Evolutionary conservation across 2,888 invertebrate genomes (phyloP).

Genomic region (Drosophila ezoana): DNA sequence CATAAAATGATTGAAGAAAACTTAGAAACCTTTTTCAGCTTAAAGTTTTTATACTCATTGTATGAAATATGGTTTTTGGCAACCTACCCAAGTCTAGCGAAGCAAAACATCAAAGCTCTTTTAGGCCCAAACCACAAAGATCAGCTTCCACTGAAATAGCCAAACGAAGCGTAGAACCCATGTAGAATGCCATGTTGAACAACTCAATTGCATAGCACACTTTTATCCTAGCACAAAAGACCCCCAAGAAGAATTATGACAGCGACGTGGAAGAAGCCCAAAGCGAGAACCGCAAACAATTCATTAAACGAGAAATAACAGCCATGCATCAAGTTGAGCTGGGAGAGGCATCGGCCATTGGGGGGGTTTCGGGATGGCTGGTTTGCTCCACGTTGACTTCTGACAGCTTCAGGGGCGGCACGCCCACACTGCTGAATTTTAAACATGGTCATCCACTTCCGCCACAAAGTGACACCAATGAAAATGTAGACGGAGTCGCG

Average conservation of each 20-base stretch:
- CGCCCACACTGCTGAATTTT: constrained; percentile 50
- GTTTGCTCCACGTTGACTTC: constrained; percentile 44
- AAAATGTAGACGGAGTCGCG: constrained; percentile 52
- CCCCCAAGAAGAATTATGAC: constrained; percentile 54
- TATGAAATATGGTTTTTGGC: neutral
- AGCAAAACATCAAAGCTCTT: constrained; percentile 43
- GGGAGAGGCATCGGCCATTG: constrained; percentile 22
- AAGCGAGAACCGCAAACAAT: constrained; percentile 75
- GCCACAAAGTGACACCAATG: constrained; percentile 83
- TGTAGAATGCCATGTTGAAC: constrained; percentile 75
- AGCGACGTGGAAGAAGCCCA: constrained; percentile 35
- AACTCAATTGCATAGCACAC: constrained; percentile 71
- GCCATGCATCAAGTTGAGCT: constrained; percentile 63
- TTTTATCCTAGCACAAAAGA: constrained; percentile 55
- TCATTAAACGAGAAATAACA: constrained; percentile 76
- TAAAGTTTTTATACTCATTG: neutral
- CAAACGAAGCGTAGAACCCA: constrained; percentile 31
- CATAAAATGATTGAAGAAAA: neutral
- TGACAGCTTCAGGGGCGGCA: constrained; percentile 61
- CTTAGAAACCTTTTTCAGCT: neutral
- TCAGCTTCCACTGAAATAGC: neutral
- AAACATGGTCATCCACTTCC: constrained; percentile 83
- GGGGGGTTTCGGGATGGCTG: neutral
- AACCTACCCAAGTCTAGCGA: neutral
- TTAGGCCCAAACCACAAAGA: constrained; percentile 7